Evolutionary conservation across 1,140 invertebrate species (phyloP), one percentile per base, ranked within the genome.

Genomic region (Pteromalus puparum): DNA sequence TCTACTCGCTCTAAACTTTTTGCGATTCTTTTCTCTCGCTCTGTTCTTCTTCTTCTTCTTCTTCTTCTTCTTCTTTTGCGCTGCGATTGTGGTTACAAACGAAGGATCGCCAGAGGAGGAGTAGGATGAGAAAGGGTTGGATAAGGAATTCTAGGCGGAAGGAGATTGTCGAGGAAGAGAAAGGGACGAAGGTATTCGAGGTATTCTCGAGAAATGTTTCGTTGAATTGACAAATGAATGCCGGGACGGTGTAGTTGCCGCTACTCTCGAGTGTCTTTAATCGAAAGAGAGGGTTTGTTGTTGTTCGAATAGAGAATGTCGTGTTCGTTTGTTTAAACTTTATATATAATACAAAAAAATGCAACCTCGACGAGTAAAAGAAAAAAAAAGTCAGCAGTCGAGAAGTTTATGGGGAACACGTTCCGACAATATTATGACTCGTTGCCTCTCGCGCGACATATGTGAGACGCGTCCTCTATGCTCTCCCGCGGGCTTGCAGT

Each of bases 91-190:
- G 68, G 73, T 77, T 72, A 84, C 68, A 67, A 67, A 67, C 53
- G 53, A 42, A 83, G 48, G 67, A n/a, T 10, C n/a, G 48, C 12
- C 18, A 46, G 18, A 24, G 18, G 2, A 76, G 70, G 82, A 38
- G 65, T n/a, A n/a, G n/a, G n/a, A n/a, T n/a, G 24, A 75, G 38
- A 26, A 81, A 70, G 26, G 77, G 61, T 42, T 80, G 74, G 53
- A 88, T 80, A 83, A 30, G 34, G 70, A 75, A 84, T 85, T 77
- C 68, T 70, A 78, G 28, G 72, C 83, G 72, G 82, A 87, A 84
- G 74, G 85, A 81, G 24, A 65, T 24, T 61, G 53, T 61, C 13
- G 46, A 48, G 46, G 46, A 18, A 53, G 48, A 18, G 48, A 53
- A 13, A 53, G 48, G 48, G 74, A 76, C 4, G 79, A 80, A 79